phyloP scores from a whole-genome alignment of 2,797 vertebrate species.

The Poecilia velifera region DNA sequence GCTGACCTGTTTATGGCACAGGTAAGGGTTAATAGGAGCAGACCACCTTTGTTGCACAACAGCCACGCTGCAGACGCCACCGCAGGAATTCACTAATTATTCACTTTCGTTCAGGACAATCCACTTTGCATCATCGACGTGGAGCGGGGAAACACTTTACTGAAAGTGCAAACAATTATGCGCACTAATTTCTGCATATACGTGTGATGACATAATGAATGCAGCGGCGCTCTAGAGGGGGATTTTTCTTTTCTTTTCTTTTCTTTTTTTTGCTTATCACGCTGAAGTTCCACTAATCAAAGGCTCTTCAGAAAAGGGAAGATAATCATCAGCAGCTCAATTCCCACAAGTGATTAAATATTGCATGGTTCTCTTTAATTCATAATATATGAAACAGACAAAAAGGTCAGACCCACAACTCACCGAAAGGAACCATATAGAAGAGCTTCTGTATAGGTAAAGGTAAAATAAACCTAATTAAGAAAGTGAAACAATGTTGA shows the following conservation, averaged over 20 bases:
- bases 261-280: constrained; percentile 30
- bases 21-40: constrained; percentile 79
- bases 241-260: neutral
- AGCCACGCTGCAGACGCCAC: constrained; percentile 16
- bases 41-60: constrained; percentile 69
- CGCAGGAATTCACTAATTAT: constrained; percentile 36
- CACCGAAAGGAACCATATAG: constrained; percentile 4
- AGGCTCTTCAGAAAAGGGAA: constrained; percentile 28
- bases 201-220: constrained; percentile 38
- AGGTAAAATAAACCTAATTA: constrained; percentile 3
- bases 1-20: constrained; percentile 66
- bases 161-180: constrained; percentile 46
- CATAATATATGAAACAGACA: constrained; percentile 41
- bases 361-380: constrained; percentile 39
- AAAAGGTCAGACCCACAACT: constrained; percentile 22
- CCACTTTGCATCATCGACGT: constrained; percentile 28
- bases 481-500: constrained; percentile 6
- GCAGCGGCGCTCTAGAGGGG: constrained; percentile 14
- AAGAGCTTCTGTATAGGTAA: constrained; percentile 4
- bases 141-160: constrained; percentile 18
- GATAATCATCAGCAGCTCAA: constrained; percentile 33
- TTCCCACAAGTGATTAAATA: constrained; percentile 50
- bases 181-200: constrained; percentile 34
- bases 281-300: constrained; percentile 41
- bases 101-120: constrained; percentile 37